Conservation (phyloP, 2,113 vertebrate genomes). For the Hemibates koningsi region DNA sequence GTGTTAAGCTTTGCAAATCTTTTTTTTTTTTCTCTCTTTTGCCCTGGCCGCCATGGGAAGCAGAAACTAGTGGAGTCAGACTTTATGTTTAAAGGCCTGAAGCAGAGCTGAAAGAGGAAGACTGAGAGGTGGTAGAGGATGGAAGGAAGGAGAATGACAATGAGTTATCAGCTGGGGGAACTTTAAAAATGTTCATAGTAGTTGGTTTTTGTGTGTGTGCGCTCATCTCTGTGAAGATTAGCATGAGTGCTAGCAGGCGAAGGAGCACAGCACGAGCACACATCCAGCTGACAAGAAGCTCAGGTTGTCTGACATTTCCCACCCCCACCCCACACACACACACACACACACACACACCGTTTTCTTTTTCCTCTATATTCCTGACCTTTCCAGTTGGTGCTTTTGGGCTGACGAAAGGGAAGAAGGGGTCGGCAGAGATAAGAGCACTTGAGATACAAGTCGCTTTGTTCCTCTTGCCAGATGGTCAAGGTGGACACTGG, state of each 20-base stretch:
- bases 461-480: neutral
- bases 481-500: neutral
- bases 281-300: neutral
- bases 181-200: neutral
- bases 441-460: neutral
- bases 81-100: neutral
- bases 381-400: conserved; percentile 17
- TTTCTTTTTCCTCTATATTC: neutral
- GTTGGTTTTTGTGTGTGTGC: neutral
- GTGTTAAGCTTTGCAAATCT: neutral
- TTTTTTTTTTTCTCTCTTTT: neutral
- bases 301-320: conserved; percentile 18
- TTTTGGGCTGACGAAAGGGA: neutral
- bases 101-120: neutral
- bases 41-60: neutral
- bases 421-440: neutral
- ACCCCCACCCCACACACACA: too few species aligned
- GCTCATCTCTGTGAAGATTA: neutral
- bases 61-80: neutral
- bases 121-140: neutral
- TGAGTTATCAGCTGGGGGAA: neutral
- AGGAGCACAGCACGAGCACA: neutral
- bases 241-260: neutral
- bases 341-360: fast-evolving
- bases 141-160: neutral